Evolutionary conservation across 2,113 vertebrate genomes (phyloP), one percentile per base, ranked within the genome.

Genomic region (Sapajus apella): DNA sequence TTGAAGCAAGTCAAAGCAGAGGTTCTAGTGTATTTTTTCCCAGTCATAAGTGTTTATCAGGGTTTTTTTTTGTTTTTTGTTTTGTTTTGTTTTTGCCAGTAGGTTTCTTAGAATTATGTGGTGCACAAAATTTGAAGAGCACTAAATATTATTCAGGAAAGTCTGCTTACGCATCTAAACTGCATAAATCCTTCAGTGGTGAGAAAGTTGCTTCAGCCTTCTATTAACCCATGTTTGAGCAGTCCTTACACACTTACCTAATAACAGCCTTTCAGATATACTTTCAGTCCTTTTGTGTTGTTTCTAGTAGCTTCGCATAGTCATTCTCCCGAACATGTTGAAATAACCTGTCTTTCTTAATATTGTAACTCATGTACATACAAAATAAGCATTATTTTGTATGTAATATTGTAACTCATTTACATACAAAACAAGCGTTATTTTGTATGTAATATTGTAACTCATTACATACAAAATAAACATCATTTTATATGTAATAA

Each of bases 121-220:
- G 16, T 86, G 21, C 30, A 90, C 23, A 64, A 79, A 79, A 3
- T 96, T 61, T 32, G 18, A 93, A 80, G 61, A 73, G 17, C 73
- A 14, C 55, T 96, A 89, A 70, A 88, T 45, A 81, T 30, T 90
- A 40, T 37, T 95, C 45, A 92, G 18, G 87, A 18, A 82, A 55
- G 55, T 92, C n/a, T 82, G 30, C n/a, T 12, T 81, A 4, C 12
- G 30, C 30, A 12, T 55, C 8, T 45, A 68, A 76, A 76, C 37
- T 66, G 23, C 37, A 88, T 87, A 55, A 66, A 47, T 56, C 56
- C 56, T 93, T 25, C 21, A 73, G 43, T 90, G 81, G 4, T 80
- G 23, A 90, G 58, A 93, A 93, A 85, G 25, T 84, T 89, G 32
- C 50, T 89, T 52, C 20, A 90, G 91, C 50, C 72, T 89, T 77